A percentile compares a stretch with the other conserved stretches of the same genome.
These are phyloP conservation scores for Aurelia sp. DNA, from an alignment of 30 jellyfish, hydroid and myxozoan genomes.

Conservation along the genomic window DNA sequence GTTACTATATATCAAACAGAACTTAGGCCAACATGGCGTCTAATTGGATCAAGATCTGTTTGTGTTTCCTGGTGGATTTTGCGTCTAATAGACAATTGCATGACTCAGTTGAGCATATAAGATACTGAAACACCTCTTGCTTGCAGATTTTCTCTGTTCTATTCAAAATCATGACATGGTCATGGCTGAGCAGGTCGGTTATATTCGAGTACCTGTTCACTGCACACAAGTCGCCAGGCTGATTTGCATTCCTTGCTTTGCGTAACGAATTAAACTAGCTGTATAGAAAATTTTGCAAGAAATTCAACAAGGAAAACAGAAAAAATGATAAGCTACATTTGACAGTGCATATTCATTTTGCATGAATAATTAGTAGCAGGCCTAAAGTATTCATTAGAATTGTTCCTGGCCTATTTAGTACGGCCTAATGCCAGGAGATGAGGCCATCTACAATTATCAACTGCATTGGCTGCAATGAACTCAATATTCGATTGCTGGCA, in stretches of 20 bases:
- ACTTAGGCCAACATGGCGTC: conserved; percentile 5
- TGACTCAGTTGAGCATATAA: conserved; percentile 6
- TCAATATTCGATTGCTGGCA: conserved; percentile 11
- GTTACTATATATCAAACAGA: background rate
- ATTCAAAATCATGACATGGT: conserved; percentile 53
- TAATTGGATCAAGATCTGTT: background rate
- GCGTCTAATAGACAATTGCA: conserved; percentile 1
- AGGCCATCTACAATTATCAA: conserved; percentile 6
- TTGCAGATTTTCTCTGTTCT: conserved; percentile 16
- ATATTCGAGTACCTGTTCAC: conserved; percentile 51
- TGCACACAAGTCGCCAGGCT: conserved; percentile 47
- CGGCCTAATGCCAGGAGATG: conserved; percentile 29
- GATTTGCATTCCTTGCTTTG: conserved; percentile 36
- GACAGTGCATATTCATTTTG: too few relatives aligned
- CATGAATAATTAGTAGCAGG: background rate
- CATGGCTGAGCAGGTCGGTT: conserved; percentile 29
- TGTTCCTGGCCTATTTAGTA: background rate
- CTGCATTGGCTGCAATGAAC: conserved; percentile 36
- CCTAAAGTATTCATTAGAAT: background rate
- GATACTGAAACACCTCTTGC: background rate
- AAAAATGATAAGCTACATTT: too few relatives aligned
- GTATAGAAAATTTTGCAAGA: conserved; percentile 17
- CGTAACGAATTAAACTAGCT: conserved; percentile 66
- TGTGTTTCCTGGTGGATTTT: conserved; percentile 4
- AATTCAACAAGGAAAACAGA: background rate